phyloP scores from a whole-genome alignment of 2,888 invertebrate genomes.

The Troglohyphantes excavatus region DNA sequence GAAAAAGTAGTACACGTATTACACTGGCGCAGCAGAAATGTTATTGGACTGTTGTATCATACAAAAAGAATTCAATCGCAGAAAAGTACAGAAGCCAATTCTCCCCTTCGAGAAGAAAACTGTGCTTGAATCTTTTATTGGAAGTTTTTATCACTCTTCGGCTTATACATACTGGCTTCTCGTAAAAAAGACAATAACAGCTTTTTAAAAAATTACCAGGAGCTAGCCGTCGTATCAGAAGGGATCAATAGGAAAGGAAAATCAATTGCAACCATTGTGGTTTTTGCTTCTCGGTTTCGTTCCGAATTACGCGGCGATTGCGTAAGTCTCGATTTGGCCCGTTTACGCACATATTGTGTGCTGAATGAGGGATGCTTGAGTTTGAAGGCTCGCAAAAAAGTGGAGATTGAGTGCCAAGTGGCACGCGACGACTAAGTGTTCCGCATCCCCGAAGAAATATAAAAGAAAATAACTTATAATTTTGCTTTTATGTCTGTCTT shows the following conservation, averaged over 20 bases:
- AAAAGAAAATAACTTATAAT: no score
- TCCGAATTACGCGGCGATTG: neutral
- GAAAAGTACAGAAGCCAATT: neutral
- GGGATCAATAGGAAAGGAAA: neutral
- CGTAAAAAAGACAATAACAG: conserved; percentile 1
- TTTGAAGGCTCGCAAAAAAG: no score
- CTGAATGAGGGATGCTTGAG: neutral
- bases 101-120: no score
- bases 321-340: neutral
- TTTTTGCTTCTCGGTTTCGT: neutral
- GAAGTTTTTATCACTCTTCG: conserved; percentile 1
- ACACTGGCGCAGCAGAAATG: neutral
- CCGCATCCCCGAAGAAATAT: no score
- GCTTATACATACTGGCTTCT: neutral
- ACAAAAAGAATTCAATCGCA: neutral
- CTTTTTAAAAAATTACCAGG: conserved; percentile 6
- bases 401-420: no score
- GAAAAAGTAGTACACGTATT: neutral
- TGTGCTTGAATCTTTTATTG: neutral
- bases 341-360: neutral
- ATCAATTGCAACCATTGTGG: conserved; percentile 5
- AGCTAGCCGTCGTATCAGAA: neutral
- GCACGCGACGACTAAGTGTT: no score
- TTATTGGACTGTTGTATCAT: neutral
- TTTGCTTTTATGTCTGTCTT: no score